These are phyloP conservation scores for Dicranocentrus wangi DNA, from an alignment of 2,888 invertebrate genomes.

Conservation along the genomic window DNA sequence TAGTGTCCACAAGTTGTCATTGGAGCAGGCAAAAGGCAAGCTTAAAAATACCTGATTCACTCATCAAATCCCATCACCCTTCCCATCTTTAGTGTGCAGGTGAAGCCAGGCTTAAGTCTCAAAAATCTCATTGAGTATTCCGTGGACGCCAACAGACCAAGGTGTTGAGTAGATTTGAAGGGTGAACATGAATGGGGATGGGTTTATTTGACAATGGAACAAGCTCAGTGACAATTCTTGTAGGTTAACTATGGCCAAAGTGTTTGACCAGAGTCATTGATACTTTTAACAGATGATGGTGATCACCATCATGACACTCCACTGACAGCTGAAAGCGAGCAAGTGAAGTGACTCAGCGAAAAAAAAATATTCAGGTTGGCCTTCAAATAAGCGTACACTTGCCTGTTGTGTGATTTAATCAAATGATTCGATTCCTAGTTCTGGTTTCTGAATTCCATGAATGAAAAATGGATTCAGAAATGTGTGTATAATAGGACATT, in stretches of 20 bases:
- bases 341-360: constrained; percentile 38
- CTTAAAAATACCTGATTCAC: constrained; percentile 28
- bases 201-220: constrained; percentile 44
- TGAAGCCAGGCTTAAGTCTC: no score
- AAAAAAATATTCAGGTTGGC: not conserved
- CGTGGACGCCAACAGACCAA: constrained; percentile 5
- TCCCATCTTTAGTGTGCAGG: no score
- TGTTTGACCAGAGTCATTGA: constrained; percentile 17
- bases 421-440: no score
- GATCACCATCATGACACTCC: constrained; percentile 10
- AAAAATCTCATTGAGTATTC: constrained; percentile 47
- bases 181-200: constrained; percentile 49
- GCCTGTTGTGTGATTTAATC: no score
- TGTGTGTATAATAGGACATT: no score
- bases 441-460: constrained; percentile 5
- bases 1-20: constrained; percentile 54
- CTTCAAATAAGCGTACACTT: no score
- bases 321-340: constrained; percentile 15
- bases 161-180: constrained; percentile 42
- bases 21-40: constrained; percentile 31
- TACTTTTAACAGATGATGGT: constrained; percentile 15
- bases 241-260: not conserved
- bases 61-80: constrained; percentile 22
- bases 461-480: not conserved
- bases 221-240: constrained; percentile 40